These are phyloP conservation scores for Gallinago jamesoni DNA, from an alignment of 2,113 vertebrate genomes.

Conservation along the genomic window DNA sequence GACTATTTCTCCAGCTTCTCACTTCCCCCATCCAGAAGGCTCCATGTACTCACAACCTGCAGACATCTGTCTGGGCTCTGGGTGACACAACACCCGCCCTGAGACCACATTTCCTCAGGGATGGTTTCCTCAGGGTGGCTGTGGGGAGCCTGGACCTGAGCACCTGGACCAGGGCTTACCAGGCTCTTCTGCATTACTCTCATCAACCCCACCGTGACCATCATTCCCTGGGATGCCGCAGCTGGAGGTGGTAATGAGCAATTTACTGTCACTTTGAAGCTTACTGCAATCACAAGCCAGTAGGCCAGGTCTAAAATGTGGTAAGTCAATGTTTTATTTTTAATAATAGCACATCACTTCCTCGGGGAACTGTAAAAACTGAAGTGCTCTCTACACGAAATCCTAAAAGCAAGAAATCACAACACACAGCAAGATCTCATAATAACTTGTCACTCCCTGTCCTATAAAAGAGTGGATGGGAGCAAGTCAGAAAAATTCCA, in stretches of 20 bases:
- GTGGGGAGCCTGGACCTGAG: accelerated
- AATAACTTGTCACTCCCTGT: neutral
- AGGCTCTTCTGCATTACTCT: neutral
- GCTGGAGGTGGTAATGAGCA: neutral
- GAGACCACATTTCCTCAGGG: neutral
- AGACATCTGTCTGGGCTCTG: neutral
- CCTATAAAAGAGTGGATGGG: neutral
- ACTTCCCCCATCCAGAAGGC: neutral
- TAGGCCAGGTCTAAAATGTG: neutral
- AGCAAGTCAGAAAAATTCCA: neutral
- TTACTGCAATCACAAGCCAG: neutral
- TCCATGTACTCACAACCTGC: accelerated
- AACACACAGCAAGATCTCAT: neutral
- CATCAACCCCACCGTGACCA: accelerated
- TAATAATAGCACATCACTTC: neutral
- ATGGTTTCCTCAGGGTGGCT: neutral
- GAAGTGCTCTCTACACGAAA: neutral
- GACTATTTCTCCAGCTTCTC: neutral
- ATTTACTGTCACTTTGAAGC: neutral
- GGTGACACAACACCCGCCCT: accelerated
- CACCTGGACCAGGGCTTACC: neutral
- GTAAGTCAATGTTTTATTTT: neutral
- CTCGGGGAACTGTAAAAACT: constrained; percentile 24
- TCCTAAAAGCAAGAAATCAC: constrained; percentile 11
- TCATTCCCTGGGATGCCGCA: accelerated